Base-by-base conservation (phyloP, 2,797 vertebrate species). In the Crenichthys baileyi region DNA sequence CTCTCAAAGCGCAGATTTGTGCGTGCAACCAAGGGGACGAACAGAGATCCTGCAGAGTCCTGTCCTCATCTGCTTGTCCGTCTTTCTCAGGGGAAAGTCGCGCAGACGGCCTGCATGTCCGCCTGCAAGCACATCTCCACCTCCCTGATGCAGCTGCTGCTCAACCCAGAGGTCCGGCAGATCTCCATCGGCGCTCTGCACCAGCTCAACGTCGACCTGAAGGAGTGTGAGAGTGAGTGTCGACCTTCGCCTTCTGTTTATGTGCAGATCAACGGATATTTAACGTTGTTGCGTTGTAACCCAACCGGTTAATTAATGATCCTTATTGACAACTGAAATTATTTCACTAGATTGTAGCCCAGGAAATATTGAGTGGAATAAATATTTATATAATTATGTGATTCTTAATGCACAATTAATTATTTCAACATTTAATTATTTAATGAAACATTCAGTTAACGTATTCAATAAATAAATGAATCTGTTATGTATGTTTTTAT, bases 41-140 rank as follows among this genome's bases (percentile, higher is more conserved):
- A 24, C 36, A 24, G 22, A 24, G 63, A 12, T n/a, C 11, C n/a
- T 58, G 16, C 51, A 53, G 51, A 53, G 51, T 18, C 51, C 51
- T 1, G 51, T 70, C 67, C 67, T 68, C 56, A 26, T 67, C 22
- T 29, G 50, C 20, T 51, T 76, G 13, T 70, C 72, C 3, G 31
- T 56, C 29, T 48, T 44, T 61, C 15, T 48, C 93, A 99, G 98
- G 98, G 97, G 26, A 99, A 99, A 85, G 98, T 99, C 83, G 98
- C 98, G 0, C 98, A 99, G 96, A 99, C 98, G 0, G 98, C 98
- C 26, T 99, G 98, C 83, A 99, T 99, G 98, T 99, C 98, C 0
- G 97, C 98, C 29, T 99, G 98, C 88, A 99, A 99, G 16, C 98
- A 99, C 93, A 96, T 99, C 80, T 96, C 98, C 86, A 98, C 97